Base-by-base conservation (phyloP, 2,888 invertebrate species). In the Aleiodes leptofemur region DNA sequence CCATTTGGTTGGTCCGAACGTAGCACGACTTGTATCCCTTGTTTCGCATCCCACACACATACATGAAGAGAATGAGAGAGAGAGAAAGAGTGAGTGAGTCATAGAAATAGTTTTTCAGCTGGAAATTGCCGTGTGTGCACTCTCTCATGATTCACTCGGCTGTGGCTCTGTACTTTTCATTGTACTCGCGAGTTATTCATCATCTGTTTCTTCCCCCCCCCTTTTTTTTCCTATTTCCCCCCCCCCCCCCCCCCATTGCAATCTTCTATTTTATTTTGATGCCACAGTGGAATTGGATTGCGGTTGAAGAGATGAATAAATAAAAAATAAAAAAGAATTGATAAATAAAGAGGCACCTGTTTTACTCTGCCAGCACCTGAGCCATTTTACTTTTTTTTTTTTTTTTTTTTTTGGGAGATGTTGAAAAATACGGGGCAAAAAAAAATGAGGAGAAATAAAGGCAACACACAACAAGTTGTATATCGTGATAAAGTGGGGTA, bases 281-380 rank as follows among this genome's bases (percentile, higher is more conserved):
- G 50, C 68, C 71, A 51, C 72, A 68, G 11, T 68, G 56, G 59
- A 72, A 76, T 72, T 76, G 75, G 72, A 76, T 76, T 76, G 75
- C 48, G 75, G 72, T 72, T 57, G 23, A 51, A 59, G 13, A 51
- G 7, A 71, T 31, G 48, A 53, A 64, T 50, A 69, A 69, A 70
- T 51, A 59, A 23, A 23, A 23, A 23, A n/a, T n/a, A n/a, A 69
- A 68, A 31, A 68, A 68, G 23, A 29, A 29, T 51, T 51, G 34
- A 34, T 2, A 34, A 34, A 34, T 48, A 50, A 48, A 66, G 48
- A 51, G 56, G 29, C 34, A 6, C 3, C 43, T 43, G 34, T 56
- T 29, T 48, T 68, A 43, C 53, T 64, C 14, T 14, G 43, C 0
- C 55, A 69, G 53, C 74, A 74, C 74, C 74, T 74, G 74, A 69